Percentiles rank a stretch among this genome's conserved stretches.
Evolutionary conservation across 2,797 vertebrate genomes (phyloP).

Genomic region (Rhinophrynus dorsalis): DNA sequence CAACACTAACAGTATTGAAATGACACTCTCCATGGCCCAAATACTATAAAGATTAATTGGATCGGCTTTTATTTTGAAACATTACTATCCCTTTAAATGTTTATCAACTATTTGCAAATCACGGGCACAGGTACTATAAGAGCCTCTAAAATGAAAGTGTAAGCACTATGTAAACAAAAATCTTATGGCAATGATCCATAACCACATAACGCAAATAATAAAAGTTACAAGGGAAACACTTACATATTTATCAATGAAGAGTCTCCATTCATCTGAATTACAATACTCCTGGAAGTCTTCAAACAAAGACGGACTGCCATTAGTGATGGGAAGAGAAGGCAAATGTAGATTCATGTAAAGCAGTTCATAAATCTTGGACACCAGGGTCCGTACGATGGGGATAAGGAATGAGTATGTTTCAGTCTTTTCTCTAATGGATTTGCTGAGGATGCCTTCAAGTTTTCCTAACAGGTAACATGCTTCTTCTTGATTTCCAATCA

Average conservation of each 20-base stretch:
- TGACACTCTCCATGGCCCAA: too few species aligned
- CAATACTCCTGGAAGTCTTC: conserved; percentile 97
- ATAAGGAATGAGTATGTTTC: conserved; percentile 92
- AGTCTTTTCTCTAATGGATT: conserved; percentile 79
- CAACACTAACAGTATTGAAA: too few species aligned
- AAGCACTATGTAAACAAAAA: not conserved
- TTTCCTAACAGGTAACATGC: conserved; percentile 92
- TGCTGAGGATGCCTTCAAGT: conserved; percentile 86
- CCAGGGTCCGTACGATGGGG: conserved; percentile 88
- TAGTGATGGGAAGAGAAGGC: conserved; percentile 88
- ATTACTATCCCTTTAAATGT: too few species aligned
- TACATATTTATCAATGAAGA: conserved; percentile 98
- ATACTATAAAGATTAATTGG: too few species aligned
- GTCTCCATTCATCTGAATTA: conserved; percentile 87
- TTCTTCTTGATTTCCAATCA: conserved; percentile 88
- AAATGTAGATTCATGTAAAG: conserved; percentile 96
- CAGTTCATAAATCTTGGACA: conserved; percentile 91
- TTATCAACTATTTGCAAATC: not conserved
- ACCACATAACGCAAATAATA: not conserved
- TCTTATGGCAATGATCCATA: too few species aligned
- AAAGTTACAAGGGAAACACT: conserved; percentile 51
- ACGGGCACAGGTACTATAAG: not conserved
- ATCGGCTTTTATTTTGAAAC: too few species aligned
- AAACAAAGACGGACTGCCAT: conserved; percentile 93
- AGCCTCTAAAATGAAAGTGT: not conserved